Base-by-base conservation (phyloP, 2,797 vertebrate genomes). In the Spheniscus humboldti region DNA sequence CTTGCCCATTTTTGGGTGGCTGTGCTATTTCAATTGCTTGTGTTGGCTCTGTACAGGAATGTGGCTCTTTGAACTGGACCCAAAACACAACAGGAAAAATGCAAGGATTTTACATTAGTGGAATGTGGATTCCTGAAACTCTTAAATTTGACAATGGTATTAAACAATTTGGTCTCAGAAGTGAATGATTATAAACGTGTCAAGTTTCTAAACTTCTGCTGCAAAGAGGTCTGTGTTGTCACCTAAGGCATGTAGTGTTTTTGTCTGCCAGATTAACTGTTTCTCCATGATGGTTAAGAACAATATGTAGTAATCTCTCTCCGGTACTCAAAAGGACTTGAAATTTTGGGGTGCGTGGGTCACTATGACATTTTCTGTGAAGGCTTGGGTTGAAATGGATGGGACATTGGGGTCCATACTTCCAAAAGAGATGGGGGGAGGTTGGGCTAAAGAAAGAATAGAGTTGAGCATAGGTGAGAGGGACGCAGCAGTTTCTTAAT, bases 341-440 rank as follows among this genome's bases (percentile, higher is more conserved):
- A 33, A 79, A 72, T 75, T 72, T 83, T 71, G 39, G 17, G 8
- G 3, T 28, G 5, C 0, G 0, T 57, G 23, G 17, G 2, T 60
- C 39, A 35, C 45, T 45, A 8, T 50, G 55, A 25, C 18, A 9
- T 48, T 60, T 85, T 75, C 53, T 56, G 18, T 59, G 35, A 52
- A 67, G 37, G 1, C 31, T 47, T 66, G 35, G 59, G 23, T 67
- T 85, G 45, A 74, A 83, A 64, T 2, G 6, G 19, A 2, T 66
- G 35, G 18, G 18, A 35, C 31, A 8, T 7, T 33, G 23, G 22
- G 4, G 12, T 71, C 18, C 17, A 3, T 33, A 13, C 22, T 62
- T 73, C 28, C 53, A 43, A 90, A 79, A 63, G 43, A 45, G 10
- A 9, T 24, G 31, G 10, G 5, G 4, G 56, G 33, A 41, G 0